These are phyloP conservation scores for Athalia cordata DNA, from an alignment of 2,888 invertebrate genomes.

Conservation along the genomic window DNA sequence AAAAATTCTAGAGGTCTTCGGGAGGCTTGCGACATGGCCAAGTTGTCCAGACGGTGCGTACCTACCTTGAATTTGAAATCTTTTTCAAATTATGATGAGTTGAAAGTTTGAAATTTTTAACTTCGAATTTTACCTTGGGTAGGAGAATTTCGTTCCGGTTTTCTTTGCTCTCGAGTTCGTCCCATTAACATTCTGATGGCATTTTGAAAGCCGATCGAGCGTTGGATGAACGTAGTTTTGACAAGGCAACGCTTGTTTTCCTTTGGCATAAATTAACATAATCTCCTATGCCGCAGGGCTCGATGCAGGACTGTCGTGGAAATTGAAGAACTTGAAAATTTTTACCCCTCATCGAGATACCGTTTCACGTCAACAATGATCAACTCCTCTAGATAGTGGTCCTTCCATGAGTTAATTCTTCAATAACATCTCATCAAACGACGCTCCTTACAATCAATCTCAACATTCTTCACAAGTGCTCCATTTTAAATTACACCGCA, in stretches of 20 bases:
- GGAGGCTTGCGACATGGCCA: neutral
- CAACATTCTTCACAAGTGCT: neutral
- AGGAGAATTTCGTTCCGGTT: neutral
- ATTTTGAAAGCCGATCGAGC: constrained; percentile 37
- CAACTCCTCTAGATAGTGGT: neutral
- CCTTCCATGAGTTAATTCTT: neutral
- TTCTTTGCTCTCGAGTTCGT: constrained; percentile 9
- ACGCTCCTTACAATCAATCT: constrained; percentile 14
- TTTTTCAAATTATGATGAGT: neutral
- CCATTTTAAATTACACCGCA: no score
- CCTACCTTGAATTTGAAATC: neutral
- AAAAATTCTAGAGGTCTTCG: no score
- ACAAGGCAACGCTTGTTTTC: constrained; percentile 54
- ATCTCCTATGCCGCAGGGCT: constrained; percentile 47
- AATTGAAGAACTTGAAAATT: constrained; percentile 36
- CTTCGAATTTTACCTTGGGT: neutral
- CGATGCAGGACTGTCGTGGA: constrained; percentile 22
- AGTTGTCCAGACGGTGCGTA: neutral
- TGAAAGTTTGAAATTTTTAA: constrained; percentile 3
- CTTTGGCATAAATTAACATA: constrained; percentile 58
- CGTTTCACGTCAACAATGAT: constrained; percentile 7
- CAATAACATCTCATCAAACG: constrained; percentile 7
- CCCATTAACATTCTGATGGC: constrained; percentile 37
- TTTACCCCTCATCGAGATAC: constrained; percentile 9
- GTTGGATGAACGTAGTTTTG: constrained; percentile 34